These are phyloP conservation scores for Rhinoptilus africanus DNA, from an alignment of 2,113 vertebrate species.

Conservation along the genomic window DNA sequence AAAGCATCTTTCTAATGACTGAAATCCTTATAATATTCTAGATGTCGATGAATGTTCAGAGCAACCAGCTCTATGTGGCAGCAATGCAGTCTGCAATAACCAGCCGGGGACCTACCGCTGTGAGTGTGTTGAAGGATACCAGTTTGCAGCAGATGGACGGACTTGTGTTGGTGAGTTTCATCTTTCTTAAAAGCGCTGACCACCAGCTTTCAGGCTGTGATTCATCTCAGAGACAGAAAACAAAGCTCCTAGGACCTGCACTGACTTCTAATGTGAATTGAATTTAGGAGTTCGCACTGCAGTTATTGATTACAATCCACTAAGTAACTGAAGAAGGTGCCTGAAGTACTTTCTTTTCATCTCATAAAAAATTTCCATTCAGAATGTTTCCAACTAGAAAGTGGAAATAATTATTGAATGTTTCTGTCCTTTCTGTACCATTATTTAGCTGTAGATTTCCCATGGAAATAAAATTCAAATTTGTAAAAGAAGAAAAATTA, in stretches of 20 bases:
- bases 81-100: constrained; percentile 85
- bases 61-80: constrained; percentile 77
- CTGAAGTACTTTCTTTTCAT: not conserved
- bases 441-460: not conserved
- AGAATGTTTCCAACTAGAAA: not conserved
- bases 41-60: constrained; percentile 90
- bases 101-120: constrained; percentile 93
- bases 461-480: not conserved
- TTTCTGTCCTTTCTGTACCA: not conserved
- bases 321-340: not conserved
- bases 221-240: not conserved
- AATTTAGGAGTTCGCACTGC: not conserved
- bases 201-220: not conserved
- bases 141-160: constrained; percentile 78
- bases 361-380: not conserved
- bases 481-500: not conserved
- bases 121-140: constrained; percentile 86
- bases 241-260: not conserved
- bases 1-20: not conserved
- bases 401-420: not conserved
- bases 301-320: not conserved
- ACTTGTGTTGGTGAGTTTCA: constrained; percentile 84
- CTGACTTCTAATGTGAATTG: not conserved
- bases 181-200: not conserved
- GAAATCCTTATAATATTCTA: constrained; percentile 27